Conservation (phyloP, 2,113 vertebrate species). For the Pipa parva region DNA sequence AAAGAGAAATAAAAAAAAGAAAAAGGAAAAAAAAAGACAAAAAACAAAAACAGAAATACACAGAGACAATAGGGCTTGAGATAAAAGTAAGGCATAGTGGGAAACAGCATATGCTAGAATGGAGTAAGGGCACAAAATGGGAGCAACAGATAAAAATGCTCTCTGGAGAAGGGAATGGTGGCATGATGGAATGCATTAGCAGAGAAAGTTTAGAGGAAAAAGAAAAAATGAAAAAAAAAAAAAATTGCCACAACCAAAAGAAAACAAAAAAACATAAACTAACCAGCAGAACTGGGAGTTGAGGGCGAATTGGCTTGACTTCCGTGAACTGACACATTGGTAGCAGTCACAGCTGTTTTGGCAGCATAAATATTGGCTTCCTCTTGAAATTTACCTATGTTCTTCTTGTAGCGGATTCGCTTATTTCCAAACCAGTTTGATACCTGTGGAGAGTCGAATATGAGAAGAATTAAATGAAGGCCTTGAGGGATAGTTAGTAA, state of each 20-base stretch:
- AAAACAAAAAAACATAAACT: slow-evolving; percentile 64
- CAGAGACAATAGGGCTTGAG: background rate
- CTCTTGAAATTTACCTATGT: slow-evolving; percentile 99
- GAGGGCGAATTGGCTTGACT: slow-evolving; percentile 98
- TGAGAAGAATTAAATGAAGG: background rate
- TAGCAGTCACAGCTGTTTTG: slow-evolving; percentile 94
- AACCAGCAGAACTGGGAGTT: slow-evolving; percentile 98
- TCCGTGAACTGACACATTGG: slow-evolving; percentile 95
- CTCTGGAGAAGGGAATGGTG: slow-evolving; percentile 5
- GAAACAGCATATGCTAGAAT: background rate
- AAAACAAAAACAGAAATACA: background rate
- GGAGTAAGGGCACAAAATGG: background rate
- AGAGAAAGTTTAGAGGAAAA: slow-evolving; percentile 18
- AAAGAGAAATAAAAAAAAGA: slow-evolving; percentile 5
- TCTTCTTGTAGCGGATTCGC: slow-evolving; percentile 99
- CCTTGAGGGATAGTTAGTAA: background rate
- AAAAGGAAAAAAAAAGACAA: background rate
- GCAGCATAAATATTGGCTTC: slow-evolving; percentile 99
- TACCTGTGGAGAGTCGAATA: slow-evolving; percentile 72
- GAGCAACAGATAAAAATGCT: background rate
- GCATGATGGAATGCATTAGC: background rate
- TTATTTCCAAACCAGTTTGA: slow-evolving; percentile 99
- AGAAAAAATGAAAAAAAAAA: slow-evolving; percentile 24
- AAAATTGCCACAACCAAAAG: slow-evolving; percentile 46
- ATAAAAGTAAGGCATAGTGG: background rate